These are phyloP conservation scores for Lampropteryx suffumata DNA, from an alignment of 2,888 invertebrate genomes.

Conservation along the genomic window DNA sequence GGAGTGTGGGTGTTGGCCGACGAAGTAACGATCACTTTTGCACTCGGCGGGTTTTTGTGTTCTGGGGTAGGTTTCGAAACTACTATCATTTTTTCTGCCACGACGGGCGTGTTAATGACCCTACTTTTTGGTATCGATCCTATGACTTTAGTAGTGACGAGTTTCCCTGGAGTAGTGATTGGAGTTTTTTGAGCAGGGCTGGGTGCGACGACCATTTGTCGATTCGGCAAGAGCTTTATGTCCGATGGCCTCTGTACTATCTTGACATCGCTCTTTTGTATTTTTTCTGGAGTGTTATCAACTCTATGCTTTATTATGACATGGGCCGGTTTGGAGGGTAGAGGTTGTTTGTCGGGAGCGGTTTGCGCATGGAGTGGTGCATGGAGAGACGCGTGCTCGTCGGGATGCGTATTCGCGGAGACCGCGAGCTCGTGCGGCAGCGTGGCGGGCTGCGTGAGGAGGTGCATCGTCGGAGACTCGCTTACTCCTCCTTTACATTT, in stretches of 20 bases:
- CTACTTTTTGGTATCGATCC: slow-evolving; percentile 63
- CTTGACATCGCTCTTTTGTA: slow-evolving; percentile 71
- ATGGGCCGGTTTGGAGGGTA: slow-evolving; percentile 66
- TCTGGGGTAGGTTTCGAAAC: slow-evolving; percentile 69
- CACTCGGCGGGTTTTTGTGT: slow-evolving; percentile 53
- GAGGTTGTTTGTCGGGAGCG: slow-evolving; percentile 54
- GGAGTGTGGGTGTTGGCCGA: slow-evolving; percentile 54
- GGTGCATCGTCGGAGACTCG: slow-evolving; percentile 70
- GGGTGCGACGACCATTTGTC: slow-evolving; percentile 68
- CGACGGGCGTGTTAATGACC: slow-evolving; percentile 44
- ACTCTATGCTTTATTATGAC: slow-evolving; percentile 67
- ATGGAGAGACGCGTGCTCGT: slow-evolving; percentile 57
- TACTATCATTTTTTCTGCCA: slow-evolving; percentile 73
- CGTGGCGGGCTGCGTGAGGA: slow-evolving; percentile 65
- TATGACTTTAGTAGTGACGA: slow-evolving; percentile 73
- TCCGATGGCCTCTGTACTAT: slow-evolving; percentile 70
- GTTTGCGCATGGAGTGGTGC: slow-evolving; percentile 61
- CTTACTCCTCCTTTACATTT: slow-evolving; percentile 60
- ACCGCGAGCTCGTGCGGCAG: slow-evolving; percentile 63
- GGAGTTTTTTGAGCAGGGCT: slow-evolving; percentile 60
- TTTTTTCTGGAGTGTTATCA: slow-evolving; percentile 58
- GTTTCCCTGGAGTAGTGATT: slow-evolving; percentile 60
- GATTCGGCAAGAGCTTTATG: slow-evolving; percentile 69
- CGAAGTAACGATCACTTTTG: slow-evolving; percentile 69
- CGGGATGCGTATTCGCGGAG: slow-evolving; percentile 56